Percentiles rank a stretch among this genome's conserved stretches.
Conservation (phyloP, 2,888 invertebrate species). For the Beris chalybata region DNA sequence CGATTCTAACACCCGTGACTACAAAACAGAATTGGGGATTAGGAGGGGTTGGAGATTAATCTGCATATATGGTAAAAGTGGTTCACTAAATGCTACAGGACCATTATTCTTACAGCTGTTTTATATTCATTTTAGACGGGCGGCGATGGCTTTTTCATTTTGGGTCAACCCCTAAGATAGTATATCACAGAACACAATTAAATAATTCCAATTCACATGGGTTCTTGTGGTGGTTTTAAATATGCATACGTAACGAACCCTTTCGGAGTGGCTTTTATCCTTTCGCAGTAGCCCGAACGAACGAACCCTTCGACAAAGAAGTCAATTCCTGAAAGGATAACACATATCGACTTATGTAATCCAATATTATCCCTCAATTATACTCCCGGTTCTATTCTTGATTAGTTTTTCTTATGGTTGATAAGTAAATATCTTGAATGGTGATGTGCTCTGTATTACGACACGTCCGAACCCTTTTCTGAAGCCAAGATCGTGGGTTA, state of each 20-base stretch:
- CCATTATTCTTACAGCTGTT: slow-evolving; percentile 2
- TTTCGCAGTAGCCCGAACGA: neutral
- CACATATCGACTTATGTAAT: slow-evolving; percentile 35
- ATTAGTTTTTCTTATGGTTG: slow-evolving; percentile 27
- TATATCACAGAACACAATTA: slow-evolving; percentile 34
- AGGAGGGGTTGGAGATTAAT: too few relatives aligned
- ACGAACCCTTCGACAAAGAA: slow-evolving; percentile 8
- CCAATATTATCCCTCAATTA: slow-evolving; percentile 37
- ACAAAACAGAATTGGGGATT: too few relatives aligned
- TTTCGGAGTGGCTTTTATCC: neutral
- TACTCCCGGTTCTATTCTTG: slow-evolving; percentile 26
- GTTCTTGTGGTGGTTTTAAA: slow-evolving; percentile 31
- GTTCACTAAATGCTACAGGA: too few relatives aligned
- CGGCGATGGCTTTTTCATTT: slow-evolving; percentile 8
- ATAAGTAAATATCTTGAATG: too few relatives aligned
- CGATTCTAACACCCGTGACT: too few relatives aligned
- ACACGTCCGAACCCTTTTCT: neutral
- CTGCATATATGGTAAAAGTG: too few relatives aligned
- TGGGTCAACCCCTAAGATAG: neutral
- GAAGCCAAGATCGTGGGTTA: neutral
- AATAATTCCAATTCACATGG: slow-evolving; percentile 35
- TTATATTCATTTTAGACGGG: slow-evolving; percentile 15
- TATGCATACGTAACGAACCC: slow-evolving; percentile 37
- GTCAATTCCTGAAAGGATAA: slow-evolving; percentile 33
- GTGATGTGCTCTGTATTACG: neutral